Evolutionary conservation across 2,888 invertebrate species (phyloP).

Genomic region (Ferdinandea cuprea): DNA sequence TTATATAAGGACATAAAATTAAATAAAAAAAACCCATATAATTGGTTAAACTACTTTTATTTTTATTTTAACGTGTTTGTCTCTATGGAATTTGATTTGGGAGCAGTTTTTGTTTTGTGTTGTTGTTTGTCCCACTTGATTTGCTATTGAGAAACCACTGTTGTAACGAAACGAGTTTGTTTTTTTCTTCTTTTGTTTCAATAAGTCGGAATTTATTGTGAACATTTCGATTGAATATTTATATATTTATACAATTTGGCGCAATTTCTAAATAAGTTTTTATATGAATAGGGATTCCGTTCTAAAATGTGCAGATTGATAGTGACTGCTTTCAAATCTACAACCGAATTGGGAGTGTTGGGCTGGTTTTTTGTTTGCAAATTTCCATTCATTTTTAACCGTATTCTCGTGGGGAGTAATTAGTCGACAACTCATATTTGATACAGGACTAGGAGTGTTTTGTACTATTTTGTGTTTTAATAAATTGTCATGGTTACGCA

Average conservation of each 20-base stretch:
- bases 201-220: neutral
- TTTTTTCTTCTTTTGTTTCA: neutral
- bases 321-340: neutral
- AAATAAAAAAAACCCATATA: neutral
- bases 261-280: constrained; percentile 27
- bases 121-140: constrained; percentile 46
- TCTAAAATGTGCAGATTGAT: constrained; percentile 17
- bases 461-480: neutral
- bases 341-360: neutral
- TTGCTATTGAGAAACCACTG: constrained; percentile 5
- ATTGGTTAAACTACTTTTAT: neutral
- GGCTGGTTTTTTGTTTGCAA: neutral
- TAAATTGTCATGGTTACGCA: neutral
- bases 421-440: neutral
- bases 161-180: constrained; percentile 1
- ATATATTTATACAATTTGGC: constrained; percentile 20
- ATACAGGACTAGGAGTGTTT: neutral
- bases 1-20: neutral
- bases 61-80: neutral
- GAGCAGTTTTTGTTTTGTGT: constrained; percentile 33
- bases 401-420: constrained; percentile 12
- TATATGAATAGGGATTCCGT: constrained; percentile 16
- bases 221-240: constrained; percentile 22
- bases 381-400: neutral
- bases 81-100: constrained; percentile 13